phyloP scores from a whole-genome alignment of 2,888 invertebrate species.

The Drosophila rellima region DNA sequence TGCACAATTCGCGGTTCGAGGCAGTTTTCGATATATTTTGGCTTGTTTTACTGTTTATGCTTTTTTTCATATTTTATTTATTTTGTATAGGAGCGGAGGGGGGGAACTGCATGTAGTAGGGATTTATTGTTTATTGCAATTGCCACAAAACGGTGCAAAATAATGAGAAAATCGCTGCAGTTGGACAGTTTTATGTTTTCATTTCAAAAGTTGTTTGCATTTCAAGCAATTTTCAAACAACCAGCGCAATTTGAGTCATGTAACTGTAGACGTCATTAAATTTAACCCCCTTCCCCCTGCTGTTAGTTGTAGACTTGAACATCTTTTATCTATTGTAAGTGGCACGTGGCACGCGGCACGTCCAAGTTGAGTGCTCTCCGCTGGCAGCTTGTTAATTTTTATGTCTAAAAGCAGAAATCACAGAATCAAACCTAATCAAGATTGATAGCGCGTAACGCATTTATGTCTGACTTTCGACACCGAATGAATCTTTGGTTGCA shows the following conservation, averaged over 20 bases:
- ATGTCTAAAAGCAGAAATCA: conserved; percentile 83
- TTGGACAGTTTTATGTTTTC: conserved; percentile 83
- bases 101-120: conserved; percentile 58
- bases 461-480: conserved; percentile 74
- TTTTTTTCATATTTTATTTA: too few relatives aligned
- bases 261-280: conserved; percentile 69
- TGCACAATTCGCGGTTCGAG: conserved; percentile 49
- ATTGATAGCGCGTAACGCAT: conserved; percentile 85
- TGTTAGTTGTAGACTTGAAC: not conserved
- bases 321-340: conserved; percentile 18
- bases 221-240: conserved; percentile 39
- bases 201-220: conserved; percentile 79
- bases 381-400: conserved; percentile 66
- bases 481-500: conserved; percentile 7
- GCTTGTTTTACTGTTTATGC: conserved; percentile 9
- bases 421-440: conserved; percentile 83
- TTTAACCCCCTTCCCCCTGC: too few relatives aligned
- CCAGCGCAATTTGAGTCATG: conserved; percentile 57
- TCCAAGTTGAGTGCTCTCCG: conserved; percentile 59
- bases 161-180: conserved; percentile 79
- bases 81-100: too few relatives aligned
- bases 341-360: conserved; percentile 66
- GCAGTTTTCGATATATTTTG: conserved; percentile 29
- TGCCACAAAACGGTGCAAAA: conserved; percentile 83
- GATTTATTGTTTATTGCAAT: conserved; percentile 85